These are phyloP conservation scores for Selene dorsalis DNA, from an alignment of 2,797 vertebrate species.

Conservation along the genomic window DNA sequence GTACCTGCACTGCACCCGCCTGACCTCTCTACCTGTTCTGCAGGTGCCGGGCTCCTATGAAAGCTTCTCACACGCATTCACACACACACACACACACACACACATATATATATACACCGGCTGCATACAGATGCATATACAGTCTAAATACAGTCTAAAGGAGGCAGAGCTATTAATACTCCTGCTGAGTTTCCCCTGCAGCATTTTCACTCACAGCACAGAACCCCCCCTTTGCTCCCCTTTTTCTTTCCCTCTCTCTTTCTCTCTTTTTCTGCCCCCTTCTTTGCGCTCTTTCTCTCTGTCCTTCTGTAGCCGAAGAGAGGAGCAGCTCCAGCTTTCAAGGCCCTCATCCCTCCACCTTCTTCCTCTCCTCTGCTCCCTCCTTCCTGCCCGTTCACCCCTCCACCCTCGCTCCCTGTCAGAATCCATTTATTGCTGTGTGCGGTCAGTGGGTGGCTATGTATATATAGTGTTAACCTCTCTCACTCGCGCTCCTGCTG, in stretches of 20 bases:
- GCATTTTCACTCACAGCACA: constrained; percentile 64
- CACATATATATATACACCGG: constrained; percentile 16
- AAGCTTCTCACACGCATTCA: background rate
- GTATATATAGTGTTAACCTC: constrained; percentile 78
- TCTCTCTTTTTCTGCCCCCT: constrained; percentile 24
- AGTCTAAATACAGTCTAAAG: constrained; percentile 64
- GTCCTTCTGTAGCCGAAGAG: constrained; percentile 42
- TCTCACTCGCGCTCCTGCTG: constrained; percentile 64
- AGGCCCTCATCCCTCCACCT: constrained; percentile 42
- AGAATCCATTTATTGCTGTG: constrained; percentile 76
- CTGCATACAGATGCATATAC: constrained; percentile 56
- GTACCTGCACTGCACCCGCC: constrained; percentile 35
- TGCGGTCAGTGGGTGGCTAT: constrained; percentile 76
- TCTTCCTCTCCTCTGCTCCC: constrained; percentile 28
- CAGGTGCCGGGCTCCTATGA: background rate
- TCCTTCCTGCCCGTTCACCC: constrained; percentile 28
- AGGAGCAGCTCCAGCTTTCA: constrained; percentile 62
- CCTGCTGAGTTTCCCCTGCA: constrained; percentile 68
- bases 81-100: constrained; percentile 14
- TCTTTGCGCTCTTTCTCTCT: constrained; percentile 9
- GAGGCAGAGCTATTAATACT: constrained; percentile 70
- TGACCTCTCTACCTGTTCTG: constrained; percentile 42
- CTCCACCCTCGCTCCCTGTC: constrained; percentile 63
- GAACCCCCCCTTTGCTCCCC: constrained; percentile 35
- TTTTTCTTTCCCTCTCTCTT: constrained; percentile 7